Percentiles rank a stretch among this genome's conserved stretches.
phyloP scores from a whole-genome alignment of 2,888 invertebrate genomes.

The Aspidiotus rigidus region DNA sequence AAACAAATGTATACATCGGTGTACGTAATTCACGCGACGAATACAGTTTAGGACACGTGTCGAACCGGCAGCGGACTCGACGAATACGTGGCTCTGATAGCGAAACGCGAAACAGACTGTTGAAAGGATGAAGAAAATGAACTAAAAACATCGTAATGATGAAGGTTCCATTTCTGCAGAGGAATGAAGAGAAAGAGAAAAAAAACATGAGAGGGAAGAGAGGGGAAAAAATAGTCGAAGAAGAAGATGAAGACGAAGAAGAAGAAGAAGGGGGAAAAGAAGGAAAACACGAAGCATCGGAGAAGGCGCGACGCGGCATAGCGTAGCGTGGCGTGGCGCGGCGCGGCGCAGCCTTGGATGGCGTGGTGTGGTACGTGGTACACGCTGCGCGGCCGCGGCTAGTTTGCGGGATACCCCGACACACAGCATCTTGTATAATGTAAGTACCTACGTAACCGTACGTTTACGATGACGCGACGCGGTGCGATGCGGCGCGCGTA shows the following conservation, averaged over 20 bases:
- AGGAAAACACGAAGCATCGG: not conserved
- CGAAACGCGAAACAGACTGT: constrained; percentile 28
- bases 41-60: not conserved
- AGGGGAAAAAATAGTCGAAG: not conserved
- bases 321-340: too few relatives aligned
- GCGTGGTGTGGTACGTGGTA: too few relatives aligned
- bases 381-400: too few relatives aligned
- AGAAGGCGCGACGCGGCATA: not conserved
- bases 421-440: too few relatives aligned
- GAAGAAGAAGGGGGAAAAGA: not conserved
- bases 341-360: too few relatives aligned
- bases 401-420: too few relatives aligned
- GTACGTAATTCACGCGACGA: too few relatives aligned
- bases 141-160: constrained; percentile 23
- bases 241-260: not conserved
- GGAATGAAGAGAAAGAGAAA: constrained; percentile 14
- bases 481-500: too few relatives aligned
- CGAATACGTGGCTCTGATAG: constrained; percentile 24
- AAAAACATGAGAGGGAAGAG: not conserved
- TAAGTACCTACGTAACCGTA: too few relatives aligned
- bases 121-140: constrained; percentile 16
- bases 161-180: constrained; percentile 10
- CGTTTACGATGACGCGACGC: too few relatives aligned
- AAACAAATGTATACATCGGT: too few relatives aligned
- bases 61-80: not conserved